A percentile compares a stretch with the other conserved stretches of the same genome.
Conservation (phyloP, 2,888 invertebrate genomes). For the Phengaris arion region DNA sequence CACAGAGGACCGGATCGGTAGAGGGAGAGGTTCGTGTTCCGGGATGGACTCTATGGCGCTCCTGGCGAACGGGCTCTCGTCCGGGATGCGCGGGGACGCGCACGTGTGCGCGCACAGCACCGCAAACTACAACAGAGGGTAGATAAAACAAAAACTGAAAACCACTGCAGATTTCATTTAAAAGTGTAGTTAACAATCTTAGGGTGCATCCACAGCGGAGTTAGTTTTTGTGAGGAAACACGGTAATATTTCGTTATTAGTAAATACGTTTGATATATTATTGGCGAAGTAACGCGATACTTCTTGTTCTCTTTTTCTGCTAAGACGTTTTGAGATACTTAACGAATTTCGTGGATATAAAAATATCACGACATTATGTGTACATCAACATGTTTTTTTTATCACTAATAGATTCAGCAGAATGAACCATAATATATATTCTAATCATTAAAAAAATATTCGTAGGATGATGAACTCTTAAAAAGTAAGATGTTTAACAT, state of each 20-base stretch:
- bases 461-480: neutral
- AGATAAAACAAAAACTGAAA: no score
- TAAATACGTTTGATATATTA: no score
- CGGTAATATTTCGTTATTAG: no score
- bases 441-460: neutral
- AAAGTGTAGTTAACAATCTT: no score
- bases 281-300: no score
- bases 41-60: conserved; percentile 67
- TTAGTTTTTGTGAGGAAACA: no score
- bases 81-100: conserved; percentile 58
- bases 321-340: neutral
- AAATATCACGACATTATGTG: neutral
- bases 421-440: neutral
- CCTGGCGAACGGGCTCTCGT: conserved; percentile 53
- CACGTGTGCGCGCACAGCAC: conserved; percentile 52
- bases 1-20: conserved; percentile 86
- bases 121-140: conserved; percentile 49
- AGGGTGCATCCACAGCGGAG: no score
- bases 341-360: neutral
- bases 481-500: neutral
- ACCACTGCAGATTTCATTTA: no score
- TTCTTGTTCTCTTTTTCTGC: no score
- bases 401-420: neutral
- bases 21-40: conserved; percentile 60
- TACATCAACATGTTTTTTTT: neutral